phyloP scores from a whole-genome alignment of 2,888 invertebrate genomes.

The Oscheius myriophilus region DNA sequence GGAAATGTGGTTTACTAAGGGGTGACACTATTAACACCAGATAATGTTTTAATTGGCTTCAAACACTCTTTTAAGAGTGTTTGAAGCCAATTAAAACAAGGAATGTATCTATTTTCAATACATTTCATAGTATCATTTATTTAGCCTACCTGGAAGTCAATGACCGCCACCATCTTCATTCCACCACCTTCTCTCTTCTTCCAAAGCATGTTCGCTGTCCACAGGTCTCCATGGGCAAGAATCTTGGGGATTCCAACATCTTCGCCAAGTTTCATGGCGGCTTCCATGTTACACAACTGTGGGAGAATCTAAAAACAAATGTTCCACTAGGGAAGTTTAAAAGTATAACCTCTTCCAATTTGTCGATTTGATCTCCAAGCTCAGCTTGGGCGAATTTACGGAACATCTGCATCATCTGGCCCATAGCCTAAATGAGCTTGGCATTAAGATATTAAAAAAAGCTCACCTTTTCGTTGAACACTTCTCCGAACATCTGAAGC shows the following conservation, averaged over 20 bases:
- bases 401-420: background rate
- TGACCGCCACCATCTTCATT: slow-evolving; percentile 7
- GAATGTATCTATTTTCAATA: too few species aligned
- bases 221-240: slow-evolving; percentile 46
- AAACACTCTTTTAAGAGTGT: too few species aligned
- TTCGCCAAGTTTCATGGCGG: background rate
- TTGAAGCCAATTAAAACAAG: too few species aligned
- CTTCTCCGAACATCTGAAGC: background rate
- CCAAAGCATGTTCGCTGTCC: slow-evolving; percentile 47
- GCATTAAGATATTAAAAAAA: too few species aligned
- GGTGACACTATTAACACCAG: too few species aligned
- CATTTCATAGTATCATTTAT: too few species aligned
- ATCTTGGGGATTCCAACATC: slow-evolving; percentile 23
- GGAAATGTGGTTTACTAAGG: too few species aligned
- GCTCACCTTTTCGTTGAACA: background rate
- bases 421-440: background rate
- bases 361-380: slow-evolving; percentile 14
- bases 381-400: background rate
- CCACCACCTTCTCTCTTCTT: slow-evolving; percentile 17
- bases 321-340: background rate
- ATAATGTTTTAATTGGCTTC: too few species aligned
- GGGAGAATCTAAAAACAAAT: too few species aligned
- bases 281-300: background rate
- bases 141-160: slow-evolving; percentile 29
- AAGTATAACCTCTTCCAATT: slow-evolving; percentile 2